Evolutionary conservation across 2,797 vertebrate species (phyloP), one percentile per base, ranked within the genome.

Genomic region (Adrianichthys oophorus): DNA sequence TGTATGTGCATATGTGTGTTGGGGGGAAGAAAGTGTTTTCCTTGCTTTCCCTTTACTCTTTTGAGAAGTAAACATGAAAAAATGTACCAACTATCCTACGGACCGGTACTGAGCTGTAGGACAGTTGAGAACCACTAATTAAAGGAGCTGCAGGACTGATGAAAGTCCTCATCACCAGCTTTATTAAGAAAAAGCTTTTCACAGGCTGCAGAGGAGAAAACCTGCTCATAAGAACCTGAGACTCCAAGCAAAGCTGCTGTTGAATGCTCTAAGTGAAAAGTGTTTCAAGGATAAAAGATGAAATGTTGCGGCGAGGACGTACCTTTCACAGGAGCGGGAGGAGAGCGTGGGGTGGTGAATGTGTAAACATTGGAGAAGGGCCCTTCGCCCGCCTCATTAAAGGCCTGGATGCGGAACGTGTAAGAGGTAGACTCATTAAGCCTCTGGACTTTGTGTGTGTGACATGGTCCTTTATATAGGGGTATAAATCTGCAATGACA

Each of bases 361-460:
- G 94, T 87, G 88, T 97, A 98, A 85, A 96, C 93, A 87, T 90
- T 90, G 80, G 97, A 99, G 86, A 97, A 94, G 76, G 95, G 95
- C 73, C 97, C 97, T 90, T 98, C 95, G 23, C 97, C 97, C 74
- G 96, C 95, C 91, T 98, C 97, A 69, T 98, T 99, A 84, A 96
- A 98, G 78, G 97, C 97, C 91, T 98, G 97, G 90, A 99, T 98
- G 88, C 94, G 95, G 91, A 98, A 98, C 79, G 82, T 94, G 86
- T 98, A 99, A 49, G 95, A 95, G 61, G 96, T 98, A 76, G 95
- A 97, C 91, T 99, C 97, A 90, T 91, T 96, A 88, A 99, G 94
- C 86, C 97, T 95, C 91, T 98, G 97, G 79, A 99, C 97, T 94
- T 99, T 99, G 86, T 98, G 96, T 71, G 96, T 98, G 90, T 99